These are phyloP conservation scores for Mylabris sibirica DNA, from an alignment of 2,888 invertebrate species.

Conservation along the genomic window DNA sequence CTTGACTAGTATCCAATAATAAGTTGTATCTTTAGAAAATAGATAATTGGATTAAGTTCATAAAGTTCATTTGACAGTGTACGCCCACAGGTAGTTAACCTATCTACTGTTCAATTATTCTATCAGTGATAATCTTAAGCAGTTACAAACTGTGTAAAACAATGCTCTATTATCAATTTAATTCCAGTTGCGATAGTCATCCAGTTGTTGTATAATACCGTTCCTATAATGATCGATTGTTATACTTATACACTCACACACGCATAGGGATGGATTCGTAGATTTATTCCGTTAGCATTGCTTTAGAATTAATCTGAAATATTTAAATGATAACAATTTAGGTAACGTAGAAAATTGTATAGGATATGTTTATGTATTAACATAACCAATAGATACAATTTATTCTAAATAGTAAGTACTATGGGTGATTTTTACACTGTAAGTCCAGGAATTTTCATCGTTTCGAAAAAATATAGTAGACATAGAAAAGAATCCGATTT, in stretches of 20 bases:
- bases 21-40: not conserved
- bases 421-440: no score
- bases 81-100: not conserved
- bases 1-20: not conserved
- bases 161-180: not conserved
- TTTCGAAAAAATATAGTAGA: no score
- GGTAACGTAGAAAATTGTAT: no score
- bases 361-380: no score
- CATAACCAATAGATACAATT: no score
- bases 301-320: not conserved
- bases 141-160: slow-evolving; percentile 5
- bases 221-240: not conserved
- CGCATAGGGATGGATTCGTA: not conserved
- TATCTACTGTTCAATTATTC: not conserved
- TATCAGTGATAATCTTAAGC: not conserved
- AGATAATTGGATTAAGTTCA: not conserved
- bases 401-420: no score
- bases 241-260: not conserved
- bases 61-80: not conserved
- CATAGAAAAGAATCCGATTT: no score
- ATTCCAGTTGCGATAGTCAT: not conserved
- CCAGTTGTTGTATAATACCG: not conserved
- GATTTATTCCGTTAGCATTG: not conserved
- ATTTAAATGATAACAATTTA: no score
- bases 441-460: no score